These are phyloP conservation scores for Bergia sp. DNA, from an alignment of 92 coral and sea anemone genomes.

Conservation along the genomic window DNA sequence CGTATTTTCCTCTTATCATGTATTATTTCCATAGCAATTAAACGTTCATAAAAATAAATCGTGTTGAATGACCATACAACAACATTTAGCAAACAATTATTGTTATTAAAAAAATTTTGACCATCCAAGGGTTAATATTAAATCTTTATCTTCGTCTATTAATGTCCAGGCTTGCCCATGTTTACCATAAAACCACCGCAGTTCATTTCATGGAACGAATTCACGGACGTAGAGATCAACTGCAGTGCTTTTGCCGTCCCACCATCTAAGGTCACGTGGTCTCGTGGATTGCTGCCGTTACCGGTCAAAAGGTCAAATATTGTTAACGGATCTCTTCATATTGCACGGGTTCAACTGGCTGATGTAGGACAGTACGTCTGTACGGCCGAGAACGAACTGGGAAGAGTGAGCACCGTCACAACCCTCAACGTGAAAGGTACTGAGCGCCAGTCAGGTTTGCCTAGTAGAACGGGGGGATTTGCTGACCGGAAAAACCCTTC, in stretches of 20 bases:
- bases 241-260: conserved; percentile 10
- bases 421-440: background rate
- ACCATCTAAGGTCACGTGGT: conserved; percentile 3
- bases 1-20: no score
- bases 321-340: conserved; percentile 3
- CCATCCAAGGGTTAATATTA: no score
- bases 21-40: no score
- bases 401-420: background rate
- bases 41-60: no score
- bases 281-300: background rate
- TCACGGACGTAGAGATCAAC: background rate
- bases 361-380: conserved; percentile 10
- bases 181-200: no score
- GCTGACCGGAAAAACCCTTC: no score
- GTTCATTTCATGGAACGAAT: background rate
- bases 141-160: no score
- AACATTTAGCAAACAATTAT: no score
- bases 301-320: background rate
- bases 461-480: no score
- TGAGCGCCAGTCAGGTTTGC: background rate
- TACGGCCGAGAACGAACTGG: conserved; percentile 1
- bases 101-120: no score
- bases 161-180: no score
- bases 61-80: no score
- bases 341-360: background rate